Conservation (phyloP, 2,888 invertebrate genomes). For the Clivina fossor region DNA sequence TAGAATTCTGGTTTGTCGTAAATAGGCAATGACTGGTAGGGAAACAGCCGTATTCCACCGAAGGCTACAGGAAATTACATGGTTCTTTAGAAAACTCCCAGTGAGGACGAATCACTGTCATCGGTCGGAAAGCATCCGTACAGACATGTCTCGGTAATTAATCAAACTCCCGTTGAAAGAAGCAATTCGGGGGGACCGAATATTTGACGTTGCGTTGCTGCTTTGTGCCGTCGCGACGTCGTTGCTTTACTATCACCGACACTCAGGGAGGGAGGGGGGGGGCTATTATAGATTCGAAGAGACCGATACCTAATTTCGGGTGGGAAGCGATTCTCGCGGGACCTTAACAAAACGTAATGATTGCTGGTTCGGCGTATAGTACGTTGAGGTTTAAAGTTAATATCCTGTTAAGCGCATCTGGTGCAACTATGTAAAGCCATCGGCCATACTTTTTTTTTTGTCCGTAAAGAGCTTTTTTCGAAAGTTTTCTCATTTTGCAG, state of each 20-base stretch:
- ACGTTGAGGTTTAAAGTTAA: conserved; percentile 20
- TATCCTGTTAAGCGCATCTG: conserved; percentile 26
- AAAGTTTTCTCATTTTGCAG: too few species aligned
- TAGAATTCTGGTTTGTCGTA: conserved; percentile 12
- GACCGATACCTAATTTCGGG: conserved; percentile 17
- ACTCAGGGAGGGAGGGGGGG: too few species aligned
- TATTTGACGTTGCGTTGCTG: conserved; percentile 17
- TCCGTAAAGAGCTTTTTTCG: too few species aligned
- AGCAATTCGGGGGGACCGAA: conserved; percentile 25
- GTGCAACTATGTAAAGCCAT: too few species aligned
- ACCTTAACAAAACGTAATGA: conserved; percentile 24
- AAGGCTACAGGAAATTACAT: conserved; percentile 25
- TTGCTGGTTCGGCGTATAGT: background rate
- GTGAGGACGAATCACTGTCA: conserved; percentile 6
- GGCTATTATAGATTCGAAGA: conserved; percentile 8
- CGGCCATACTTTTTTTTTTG: too few species aligned
- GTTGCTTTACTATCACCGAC: too few species aligned
- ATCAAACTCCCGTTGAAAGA: conserved; percentile 30
- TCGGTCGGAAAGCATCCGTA: conserved; percentile 7
- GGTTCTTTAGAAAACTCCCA: conserved; percentile 18
- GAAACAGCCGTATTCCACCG: too few species aligned
- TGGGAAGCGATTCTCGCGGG: background rate
- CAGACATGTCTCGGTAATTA: conserved; percentile 25
- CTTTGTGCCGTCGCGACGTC: conserved; percentile 1
- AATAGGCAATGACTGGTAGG: too few species aligned